Conservation (phyloP, 2,113 vertebrate species). For the Crotalus viridis region DNA sequence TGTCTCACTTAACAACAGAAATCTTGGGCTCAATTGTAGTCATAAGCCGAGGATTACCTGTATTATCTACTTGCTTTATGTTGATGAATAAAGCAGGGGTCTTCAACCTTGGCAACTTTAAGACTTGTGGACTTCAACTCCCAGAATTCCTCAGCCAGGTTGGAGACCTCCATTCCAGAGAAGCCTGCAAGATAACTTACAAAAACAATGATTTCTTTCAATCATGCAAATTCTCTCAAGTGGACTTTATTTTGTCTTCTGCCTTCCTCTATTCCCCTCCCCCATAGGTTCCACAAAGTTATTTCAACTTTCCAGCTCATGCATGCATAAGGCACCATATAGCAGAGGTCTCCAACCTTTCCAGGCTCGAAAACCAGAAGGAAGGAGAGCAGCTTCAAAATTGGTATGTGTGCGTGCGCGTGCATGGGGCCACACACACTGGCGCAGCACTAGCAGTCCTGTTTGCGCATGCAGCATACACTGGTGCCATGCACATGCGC, state of each 20-base stretch:
- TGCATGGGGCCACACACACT: no score
- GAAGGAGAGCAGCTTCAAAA: no score
- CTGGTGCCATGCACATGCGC: no score
- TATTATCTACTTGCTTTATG: neutral
- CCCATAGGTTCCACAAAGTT: neutral
- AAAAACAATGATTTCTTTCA: neutral
- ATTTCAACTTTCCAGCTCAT: neutral
- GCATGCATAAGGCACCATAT: neutral
- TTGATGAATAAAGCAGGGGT: neutral
- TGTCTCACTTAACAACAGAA: neutral
- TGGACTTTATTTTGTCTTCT: neutral
- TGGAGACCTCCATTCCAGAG: neutral
- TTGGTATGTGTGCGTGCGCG: no score
- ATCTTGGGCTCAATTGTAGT: neutral
- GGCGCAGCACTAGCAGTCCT: no score
- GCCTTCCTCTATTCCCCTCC: neutral
- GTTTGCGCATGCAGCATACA: no score
- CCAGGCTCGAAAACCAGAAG: no score
- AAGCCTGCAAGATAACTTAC: neutral
- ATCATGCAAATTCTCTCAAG: neutral
- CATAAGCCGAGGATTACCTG: neutral
- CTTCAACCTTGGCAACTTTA: no score
- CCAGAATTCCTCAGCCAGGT: no score
- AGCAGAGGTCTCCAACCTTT: no score
- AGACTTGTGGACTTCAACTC: no score